Percentiles rank a stretch among this genome's conserved stretches.
Conservation (phyloP, 2,113 vertebrate genomes). For the Trichomycterus rosablanca region DNA sequence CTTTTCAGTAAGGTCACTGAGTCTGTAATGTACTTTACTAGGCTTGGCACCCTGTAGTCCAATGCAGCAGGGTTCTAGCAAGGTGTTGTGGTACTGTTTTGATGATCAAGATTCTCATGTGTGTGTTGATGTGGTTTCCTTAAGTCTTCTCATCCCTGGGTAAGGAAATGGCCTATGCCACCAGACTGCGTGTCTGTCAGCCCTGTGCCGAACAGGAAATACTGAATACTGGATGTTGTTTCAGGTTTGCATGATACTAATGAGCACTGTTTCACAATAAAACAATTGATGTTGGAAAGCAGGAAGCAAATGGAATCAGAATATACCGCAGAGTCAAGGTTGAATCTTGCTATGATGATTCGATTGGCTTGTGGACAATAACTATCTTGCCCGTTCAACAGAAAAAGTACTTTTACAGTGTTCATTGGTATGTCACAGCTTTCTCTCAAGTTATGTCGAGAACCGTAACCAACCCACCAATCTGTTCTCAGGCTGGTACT, state of each 20-base stretch:
- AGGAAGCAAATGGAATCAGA: conserved; percentile 7
- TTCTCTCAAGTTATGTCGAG: conserved; percentile 16
- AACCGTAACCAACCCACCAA: conserved; percentile 38
- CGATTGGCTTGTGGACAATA: too few relatives aligned
- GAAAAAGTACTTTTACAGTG: too few relatives aligned
- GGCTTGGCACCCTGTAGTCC: neutral
- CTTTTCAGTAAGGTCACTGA: neutral
- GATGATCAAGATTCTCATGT: neutral
- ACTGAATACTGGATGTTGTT: conserved; percentile 42
- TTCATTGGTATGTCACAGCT: neutral
- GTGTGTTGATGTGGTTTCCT: conserved; percentile 8
- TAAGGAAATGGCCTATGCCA: conserved; percentile 41
- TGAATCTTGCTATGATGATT: neutral
- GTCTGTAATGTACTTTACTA: neutral
- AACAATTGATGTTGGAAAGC: conserved; percentile 5
- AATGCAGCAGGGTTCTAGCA: neutral
- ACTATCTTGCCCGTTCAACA: too few relatives aligned
- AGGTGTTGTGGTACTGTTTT: neutral
- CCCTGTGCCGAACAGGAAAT: conserved; percentile 40
- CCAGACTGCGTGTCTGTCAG: conserved; percentile 26
- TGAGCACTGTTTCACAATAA: conserved; percentile 27
- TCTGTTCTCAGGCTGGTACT: conserved; percentile 40
- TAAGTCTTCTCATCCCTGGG: conserved; percentile 15
- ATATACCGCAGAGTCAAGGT: neutral
- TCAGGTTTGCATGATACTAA: conserved; percentile 38